A percentile compares a stretch with the other conserved stretches of the same genome.
Evolutionary conservation across 2,113 vertebrate species (phyloP).

Genomic region (Ailurus styani): DNA sequence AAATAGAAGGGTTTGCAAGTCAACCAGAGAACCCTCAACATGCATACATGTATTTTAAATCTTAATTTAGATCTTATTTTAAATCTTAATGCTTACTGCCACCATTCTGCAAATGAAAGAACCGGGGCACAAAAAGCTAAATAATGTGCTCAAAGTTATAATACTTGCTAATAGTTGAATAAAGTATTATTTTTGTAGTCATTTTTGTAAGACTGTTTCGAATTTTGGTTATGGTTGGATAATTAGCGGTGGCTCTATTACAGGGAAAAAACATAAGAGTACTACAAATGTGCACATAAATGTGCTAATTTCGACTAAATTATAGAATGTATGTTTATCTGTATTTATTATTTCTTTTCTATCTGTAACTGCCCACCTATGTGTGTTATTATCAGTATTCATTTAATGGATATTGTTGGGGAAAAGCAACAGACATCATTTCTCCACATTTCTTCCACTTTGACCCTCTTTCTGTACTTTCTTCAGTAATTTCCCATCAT

Average conservation of each 20-base stretch:
- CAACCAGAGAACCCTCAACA: neutral
- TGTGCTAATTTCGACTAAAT: neutral
- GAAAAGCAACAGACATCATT: neutral
- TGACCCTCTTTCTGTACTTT: neutral
- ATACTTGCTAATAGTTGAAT: neutral
- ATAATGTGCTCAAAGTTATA: neutral
- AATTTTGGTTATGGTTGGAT: neutral
- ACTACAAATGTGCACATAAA: too few relatives aligned
- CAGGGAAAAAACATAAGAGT: neutral
- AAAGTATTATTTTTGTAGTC: neutral
- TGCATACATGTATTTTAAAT: neutral
- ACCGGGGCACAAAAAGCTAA: neutral
- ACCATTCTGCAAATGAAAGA: neutral
- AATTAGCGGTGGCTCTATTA: neutral
- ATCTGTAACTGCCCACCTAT: neutral
- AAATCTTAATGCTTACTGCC: neutral
- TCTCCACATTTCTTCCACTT: neutral
- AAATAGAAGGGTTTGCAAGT: neutral
- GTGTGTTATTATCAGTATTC: neutral
- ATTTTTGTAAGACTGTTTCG: neutral
- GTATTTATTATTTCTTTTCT: neutral
- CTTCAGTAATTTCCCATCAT: neutral
- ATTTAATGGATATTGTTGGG: neutral
- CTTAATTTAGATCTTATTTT: neutral
- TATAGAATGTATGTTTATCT: neutral